A percentile compares a stretch with the other conserved stretches of the same genome.
phyloP scores from a whole-genome alignment of 2,888 invertebrate genomes.

The Macrosoma leucophasiata region DNA sequence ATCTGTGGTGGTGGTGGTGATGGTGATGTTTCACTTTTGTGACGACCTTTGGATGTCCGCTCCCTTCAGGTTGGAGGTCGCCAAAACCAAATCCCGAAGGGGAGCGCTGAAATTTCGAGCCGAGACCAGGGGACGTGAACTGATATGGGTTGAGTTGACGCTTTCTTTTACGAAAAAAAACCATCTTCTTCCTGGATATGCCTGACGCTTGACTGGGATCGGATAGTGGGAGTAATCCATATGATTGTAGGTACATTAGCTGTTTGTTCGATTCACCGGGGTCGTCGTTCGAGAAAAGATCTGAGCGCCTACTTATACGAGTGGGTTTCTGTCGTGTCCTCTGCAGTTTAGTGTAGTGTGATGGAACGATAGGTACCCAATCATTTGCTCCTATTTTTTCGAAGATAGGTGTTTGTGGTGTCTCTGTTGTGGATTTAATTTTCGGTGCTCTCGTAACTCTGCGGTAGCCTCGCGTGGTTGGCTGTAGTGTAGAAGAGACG shows the following conservation, averaged over 20 bases:
- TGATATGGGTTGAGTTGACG: slow-evolving; percentile 41
- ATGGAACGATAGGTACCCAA: slow-evolving; percentile 65
- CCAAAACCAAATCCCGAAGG: slow-evolving; percentile 34
- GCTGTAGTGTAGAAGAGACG: slow-evolving; percentile 21
- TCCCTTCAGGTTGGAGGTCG: slow-evolving; percentile 46
- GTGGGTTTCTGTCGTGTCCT: slow-evolving; percentile 28
- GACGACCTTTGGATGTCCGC: slow-evolving; percentile 41
- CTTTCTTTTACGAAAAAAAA: slow-evolving; percentile 45
- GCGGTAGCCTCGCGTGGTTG: slow-evolving; percentile 47
- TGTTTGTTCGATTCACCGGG: slow-evolving; percentile 14
- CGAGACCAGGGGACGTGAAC: slow-evolving; percentile 18
- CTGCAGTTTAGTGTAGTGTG: slow-evolving; percentile 47
- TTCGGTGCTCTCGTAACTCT: slow-evolving; percentile 56
- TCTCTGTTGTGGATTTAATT: slow-evolving; percentile 40
- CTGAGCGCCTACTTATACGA: slow-evolving; percentile 45
- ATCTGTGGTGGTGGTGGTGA: slow-evolving; percentile 80
- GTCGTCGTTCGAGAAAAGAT: slow-evolving; percentile 26
- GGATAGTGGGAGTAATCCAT: slow-evolving; percentile 48
- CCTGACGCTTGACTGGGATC: slow-evolving; percentile 29
- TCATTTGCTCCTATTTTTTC: slow-evolving; percentile 49
- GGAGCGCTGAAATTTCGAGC: slow-evolving; percentile 5
- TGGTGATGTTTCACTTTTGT: slow-evolving; percentile 77
- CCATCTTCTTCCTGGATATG: slow-evolving; percentile 44
- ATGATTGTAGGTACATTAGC: slow-evolving; percentile 49
- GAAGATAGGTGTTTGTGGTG: slow-evolving; percentile 35